Evolutionary conservation across 1,140 invertebrate genomes (phyloP), one percentile per base, ranked within the genome.

Genomic region (Ostrea edulis): DNA sequence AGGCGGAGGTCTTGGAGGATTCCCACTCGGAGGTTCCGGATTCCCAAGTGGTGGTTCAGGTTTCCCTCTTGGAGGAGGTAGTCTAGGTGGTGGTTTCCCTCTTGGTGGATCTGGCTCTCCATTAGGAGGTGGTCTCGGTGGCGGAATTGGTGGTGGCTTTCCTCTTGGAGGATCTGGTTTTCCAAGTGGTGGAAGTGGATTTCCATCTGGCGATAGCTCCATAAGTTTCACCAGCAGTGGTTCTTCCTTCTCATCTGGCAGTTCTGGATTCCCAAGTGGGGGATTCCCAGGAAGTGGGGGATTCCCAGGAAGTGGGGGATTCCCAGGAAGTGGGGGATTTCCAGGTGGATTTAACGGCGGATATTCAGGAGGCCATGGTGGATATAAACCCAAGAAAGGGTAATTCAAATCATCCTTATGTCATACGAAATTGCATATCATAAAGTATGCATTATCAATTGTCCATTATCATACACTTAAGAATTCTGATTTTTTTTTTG

Each of bases 251-350:
- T 35, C 22, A 14, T 77, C 68, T 29, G 68, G 68, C 35, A 77
- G 68, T 11, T 77, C 68, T 29, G 68, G 68, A 77, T 77, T 77
- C 25, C 68, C 68, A 35, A 77, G 68, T 77, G 68, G 68, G 35
- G 68, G 68, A 77, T 77, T 35, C 2, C 25, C 68, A 29, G 11
- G 22, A 25, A 29, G 8, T 17, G 22, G 68, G 12, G 68, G 29
- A 77, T 29, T 12, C 12, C 29, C 68, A 11, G 65, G 65, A 71
- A 14, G 12, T 2, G 29, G 68, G 12, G 68, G 68, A 77, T 35
- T 77, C 20, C n/a, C 55, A 29, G 25, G 25, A 2, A 17, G 29
- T 44, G 14, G 14, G 2, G 25, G 68, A 29, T 22, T 22, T 5
- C 25, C 25, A 29, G 25, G 25, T 29, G 29, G 25, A 12, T 12